Base-by-base conservation (phyloP, 2,888 invertebrate genomes). In the Metellina segmentata region DNA sequence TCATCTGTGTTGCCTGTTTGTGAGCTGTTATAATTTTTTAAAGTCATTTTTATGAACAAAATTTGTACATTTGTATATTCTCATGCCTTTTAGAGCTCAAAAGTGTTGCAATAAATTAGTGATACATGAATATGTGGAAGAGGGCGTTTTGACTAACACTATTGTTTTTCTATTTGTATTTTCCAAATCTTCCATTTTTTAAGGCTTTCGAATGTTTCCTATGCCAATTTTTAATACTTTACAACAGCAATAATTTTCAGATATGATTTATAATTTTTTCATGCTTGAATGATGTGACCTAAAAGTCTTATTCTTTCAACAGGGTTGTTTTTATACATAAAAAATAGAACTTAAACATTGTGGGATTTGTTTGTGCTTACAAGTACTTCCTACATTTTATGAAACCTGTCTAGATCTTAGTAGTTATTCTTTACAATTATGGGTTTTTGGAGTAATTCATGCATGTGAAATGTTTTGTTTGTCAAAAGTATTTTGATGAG, bases 1-100 rank as follows among this genome's bases (percentile, higher is more conserved):
- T 83, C 91, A 91, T 78, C 86, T 86, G 82, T 87, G 87, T 91
- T 61, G 87, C 83, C 91, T 87, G 74, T 53, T 49, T 91, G 87
- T 87, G 53, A 81, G 74, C 72, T 74, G 53, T 49, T 72, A 72
- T 71, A 78, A 72, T 88, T 87, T 78, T 91, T 53, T 72, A 81
- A 75, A 83, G 82, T 87, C 78, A 78, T 82, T 79, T 85, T 86
- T 78, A 78, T 78, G 82, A 91, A 91, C 87, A 86, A 87, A 90
- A 48, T 81, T 75, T 87, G 70, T 86, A 91, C 79, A 91, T 91
- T 83, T 81, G 61, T 85, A 48, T 90, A 71, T 83, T 71, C 16
- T 20, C n/a, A 69, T 49, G 34, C 49, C 51, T 78, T 78, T 69
- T 79, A 77, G 16, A 79, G 70, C 87, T 51, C 78, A 71, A 71